Base-by-base conservation (phyloP, 2,888 invertebrate species). In the Diplazon laetatorius region DNA sequence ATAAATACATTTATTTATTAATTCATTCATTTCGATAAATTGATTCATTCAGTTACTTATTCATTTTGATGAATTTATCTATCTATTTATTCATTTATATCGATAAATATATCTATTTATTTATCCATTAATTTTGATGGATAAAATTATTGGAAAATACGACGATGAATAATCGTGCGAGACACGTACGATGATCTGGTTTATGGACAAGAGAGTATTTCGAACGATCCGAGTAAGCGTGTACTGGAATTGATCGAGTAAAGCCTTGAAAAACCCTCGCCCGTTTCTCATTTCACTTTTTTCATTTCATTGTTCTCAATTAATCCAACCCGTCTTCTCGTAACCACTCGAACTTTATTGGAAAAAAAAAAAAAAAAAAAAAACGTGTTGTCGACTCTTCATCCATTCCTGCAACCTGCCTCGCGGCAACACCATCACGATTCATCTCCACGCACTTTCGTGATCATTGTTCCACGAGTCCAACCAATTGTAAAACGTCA, bases 211-310 rank as follows among this genome's bases (percentile, higher is more conserved):
- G 68, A 72, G 42, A 55, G 37, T 52, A 20, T 14, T 72, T 66
- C 68, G 62, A n/a, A 78, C 69, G 71, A 80, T 75, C 62, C 75
- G 52, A 65, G 76, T 69, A 70, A 80, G 55, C 52, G 82, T 79
- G 48, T 79, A 74, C 73, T 82, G 85, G 84, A 86, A 85, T 85
- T 86, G 84, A 86, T 72, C 46, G 62, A 72, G n/a, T n/a, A 44
- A 44, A 77, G 59, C 37, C 52, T 60, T 59, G 59, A 70, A 65
- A 50, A 48, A n/a, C n/a, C n/a, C 59, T 39, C 59, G 22, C 30
- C 46, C 46, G 48, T 35, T 70, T n/a, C 48, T 25, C 10, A 65
- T 69, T 69, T 65, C 57, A 55, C 52, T 59, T 14, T 55, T 30
- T 46, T 46, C 62, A 55, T 25, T 25, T 25, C 52, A n/a, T n/a